Conservation (phyloP, 2,113 vertebrate species). For the Leptosomus discolor region DNA sequence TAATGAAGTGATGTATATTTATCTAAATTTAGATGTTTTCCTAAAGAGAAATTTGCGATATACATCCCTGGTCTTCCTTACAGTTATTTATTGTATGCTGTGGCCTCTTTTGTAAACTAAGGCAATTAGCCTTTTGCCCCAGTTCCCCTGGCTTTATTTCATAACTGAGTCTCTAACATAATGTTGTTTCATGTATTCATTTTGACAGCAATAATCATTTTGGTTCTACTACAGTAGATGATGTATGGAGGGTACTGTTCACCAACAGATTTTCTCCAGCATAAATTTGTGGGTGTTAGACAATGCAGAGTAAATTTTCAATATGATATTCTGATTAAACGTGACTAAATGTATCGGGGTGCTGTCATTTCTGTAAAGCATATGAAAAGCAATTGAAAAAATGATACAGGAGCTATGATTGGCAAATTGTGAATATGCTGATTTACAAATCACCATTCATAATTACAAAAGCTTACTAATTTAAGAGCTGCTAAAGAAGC, state of each 20-base stretch:
- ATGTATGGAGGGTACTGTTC: neutral
- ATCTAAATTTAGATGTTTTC: conserved; percentile 8
- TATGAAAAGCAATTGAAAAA: conserved; percentile 2
- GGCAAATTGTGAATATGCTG: conserved; percentile 61
- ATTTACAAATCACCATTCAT: conserved; percentile 41
- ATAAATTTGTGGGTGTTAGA: neutral
- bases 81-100: conserved; percentile 26
- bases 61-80: conserved; percentile 17
- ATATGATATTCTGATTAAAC: neutral
- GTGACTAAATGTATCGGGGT: neutral
- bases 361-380: neutral
- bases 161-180: neutral
- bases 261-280: neutral
- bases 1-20: neutral
- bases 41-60: conserved; percentile 30
- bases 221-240: conserved; percentile 9
- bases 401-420: conserved; percentile 22
- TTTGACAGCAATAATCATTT: conserved; percentile 19
- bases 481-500: conserved; percentile 43
- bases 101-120: conserved; percentile 36
- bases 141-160: conserved; percentile 38
- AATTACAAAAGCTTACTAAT: conserved; percentile 26
- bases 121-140: conserved; percentile 58
- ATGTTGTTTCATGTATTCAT: conserved; percentile 30
- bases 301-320: neutral